phyloP scores from a whole-genome alignment of 2,797 vertebrate genomes.

The Danio tinwini region DNA sequence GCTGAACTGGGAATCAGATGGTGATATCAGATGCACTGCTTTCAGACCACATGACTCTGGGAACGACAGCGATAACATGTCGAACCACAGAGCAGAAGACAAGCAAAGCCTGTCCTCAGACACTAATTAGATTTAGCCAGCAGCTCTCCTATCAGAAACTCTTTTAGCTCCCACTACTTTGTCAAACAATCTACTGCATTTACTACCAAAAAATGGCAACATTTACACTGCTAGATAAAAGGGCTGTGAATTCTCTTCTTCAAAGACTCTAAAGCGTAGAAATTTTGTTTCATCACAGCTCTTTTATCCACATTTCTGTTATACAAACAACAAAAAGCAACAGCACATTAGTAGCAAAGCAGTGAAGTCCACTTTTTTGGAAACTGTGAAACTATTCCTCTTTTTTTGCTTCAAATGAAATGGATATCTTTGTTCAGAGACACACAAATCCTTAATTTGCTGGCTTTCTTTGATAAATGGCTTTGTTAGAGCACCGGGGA shows the following conservation, averaged over 20 bases:
- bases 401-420: background rate
- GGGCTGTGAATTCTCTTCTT: constrained; percentile 65
- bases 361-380: background rate
- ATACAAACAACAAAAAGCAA: background rate
- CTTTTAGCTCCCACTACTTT: constrained; percentile 68
- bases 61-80: constrained; percentile 71
- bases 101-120: constrained; percentile 72
- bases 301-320: background rate
- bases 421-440: constrained; percentile 22
- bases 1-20: constrained; percentile 63
- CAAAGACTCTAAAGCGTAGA: background rate
- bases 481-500: constrained; percentile 22
- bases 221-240: constrained; percentile 69
- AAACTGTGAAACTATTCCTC: background rate
- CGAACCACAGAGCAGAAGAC: constrained; percentile 68
- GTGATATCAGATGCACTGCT: constrained; percentile 43
- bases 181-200: constrained; percentile 74
- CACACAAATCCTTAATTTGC: constrained; percentile 3
- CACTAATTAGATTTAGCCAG: constrained; percentile 76
- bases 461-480: constrained; percentile 35
- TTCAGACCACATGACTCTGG: constrained; percentile 74
- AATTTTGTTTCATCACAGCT: background rate
- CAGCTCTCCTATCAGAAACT: constrained; percentile 65
- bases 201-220: constrained; percentile 70
- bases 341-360: constrained; percentile 3